Evolutionary conservation across 2,888 invertebrate species (phyloP), one percentile per base, ranked within the genome.

Genomic region (Drosophila sordidula): DNA sequence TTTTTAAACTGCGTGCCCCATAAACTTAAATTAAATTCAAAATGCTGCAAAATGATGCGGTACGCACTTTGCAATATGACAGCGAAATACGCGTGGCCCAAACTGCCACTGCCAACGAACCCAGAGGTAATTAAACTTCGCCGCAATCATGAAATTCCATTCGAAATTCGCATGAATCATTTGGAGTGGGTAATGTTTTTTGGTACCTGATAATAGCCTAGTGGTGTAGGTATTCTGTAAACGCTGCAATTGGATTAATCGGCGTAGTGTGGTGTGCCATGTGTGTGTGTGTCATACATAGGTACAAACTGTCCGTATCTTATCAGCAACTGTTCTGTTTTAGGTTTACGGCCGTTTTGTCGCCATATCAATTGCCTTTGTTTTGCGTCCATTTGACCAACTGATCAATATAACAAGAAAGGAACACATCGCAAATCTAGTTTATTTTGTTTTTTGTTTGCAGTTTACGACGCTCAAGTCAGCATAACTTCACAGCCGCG

Each of bases 1-100:
- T 41, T 65, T 76, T 70, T 3, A 65, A 45, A 54, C 41, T 54
- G 18, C 18, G 22, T 18, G 5, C 2, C n/a, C 6, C 12, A 47
- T 14, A 26, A 46, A 54, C 22, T 16, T 6, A 14, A 11, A 34
- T 39, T 11, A 12, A n/a, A 8, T 38, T 32, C 5, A 75, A 70
- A 75, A 92, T 92, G 92, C 79, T 92, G 44, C 91, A 92, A 87
- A 90, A 90, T 70, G 87, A 92, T 80, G 86, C 92, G 8, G 91
- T 91, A 34, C 85, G 90, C 34, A 91, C 88, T 74, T 75, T 92
- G 26, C 92, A 92, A 59, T 91, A 87, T 50, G 92, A 92, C 29
- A 92, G 90, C 67, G 91, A 92, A 76, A 90, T 92, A 55, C 90
- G 92, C 9, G 89, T 91, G 9, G 91, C 90, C 6, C 92, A 92